phyloP scores from a whole-genome alignment of 1,140 invertebrate species.

The Drosophila biarmipes region DNA sequence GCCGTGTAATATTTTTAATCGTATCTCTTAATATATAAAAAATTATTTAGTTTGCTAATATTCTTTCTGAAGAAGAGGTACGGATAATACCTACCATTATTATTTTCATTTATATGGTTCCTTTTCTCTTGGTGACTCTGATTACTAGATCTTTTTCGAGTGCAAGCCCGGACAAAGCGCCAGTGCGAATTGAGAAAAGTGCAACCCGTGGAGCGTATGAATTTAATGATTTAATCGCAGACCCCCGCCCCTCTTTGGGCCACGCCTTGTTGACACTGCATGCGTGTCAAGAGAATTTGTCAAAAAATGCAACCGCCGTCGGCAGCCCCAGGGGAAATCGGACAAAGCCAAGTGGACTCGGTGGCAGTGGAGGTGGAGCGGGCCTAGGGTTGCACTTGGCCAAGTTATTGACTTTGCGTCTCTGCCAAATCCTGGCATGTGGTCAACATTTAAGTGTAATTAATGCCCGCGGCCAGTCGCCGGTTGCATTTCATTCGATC shows the following conservation, averaged over 20 bases:
- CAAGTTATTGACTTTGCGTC: constrained; percentile 65
- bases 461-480: constrained; percentile 70
- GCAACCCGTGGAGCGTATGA: constrained; percentile 75
- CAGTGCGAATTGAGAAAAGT: constrained; percentile 60
- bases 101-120: too few species aligned
- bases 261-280: constrained; percentile 79
- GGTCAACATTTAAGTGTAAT: constrained; percentile 83
- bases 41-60: too few species aligned
- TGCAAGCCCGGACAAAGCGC: constrained; percentile 46
- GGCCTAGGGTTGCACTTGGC: constrained; percentile 45
- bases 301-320: constrained; percentile 70
- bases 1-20: too few species aligned
- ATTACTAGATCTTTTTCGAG: not conserved
- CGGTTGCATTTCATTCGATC: constrained; percentile 51
- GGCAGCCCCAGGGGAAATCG: constrained; percentile 67
- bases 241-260: constrained; percentile 23
- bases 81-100: too few species aligned
- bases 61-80: too few species aligned
- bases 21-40: too few species aligned
- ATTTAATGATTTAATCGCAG: constrained; percentile 82
- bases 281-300: constrained; percentile 79
- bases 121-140: not conserved
- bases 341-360: constrained; percentile 63
- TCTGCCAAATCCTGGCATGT: constrained; percentile 79
- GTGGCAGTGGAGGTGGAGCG: constrained; percentile 24